phyloP scores from a whole-genome alignment of 2,888 invertebrate species.

The Lutraria lutraria region DNA sequence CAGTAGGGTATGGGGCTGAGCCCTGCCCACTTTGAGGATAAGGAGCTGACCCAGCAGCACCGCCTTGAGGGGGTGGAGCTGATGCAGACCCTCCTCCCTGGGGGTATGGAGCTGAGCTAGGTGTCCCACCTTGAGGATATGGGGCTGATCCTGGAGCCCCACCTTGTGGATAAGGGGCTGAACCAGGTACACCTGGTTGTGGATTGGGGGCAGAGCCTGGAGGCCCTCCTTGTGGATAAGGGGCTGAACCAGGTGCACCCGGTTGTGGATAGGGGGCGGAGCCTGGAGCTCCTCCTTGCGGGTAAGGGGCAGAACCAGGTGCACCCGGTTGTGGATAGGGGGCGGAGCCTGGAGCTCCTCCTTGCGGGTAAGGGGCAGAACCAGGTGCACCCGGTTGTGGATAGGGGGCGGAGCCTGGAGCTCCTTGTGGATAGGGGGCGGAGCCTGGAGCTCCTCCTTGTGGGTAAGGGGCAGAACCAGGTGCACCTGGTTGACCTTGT shows the following conservation, averaged over 20 bases:
- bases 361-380: neutral
- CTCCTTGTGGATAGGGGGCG: slow-evolving; percentile 46
- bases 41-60: slow-evolving; percentile 25
- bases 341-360: neutral
- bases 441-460: slow-evolving; percentile 33
- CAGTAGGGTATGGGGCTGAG: slow-evolving; percentile 45
- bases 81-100: slow-evolving; percentile 23
- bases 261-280: slow-evolving; percentile 45
- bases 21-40: slow-evolving; percentile 34
- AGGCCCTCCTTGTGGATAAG: slow-evolving; percentile 29
- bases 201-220: slow-evolving; percentile 46
- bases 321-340: slow-evolving; percentile 34
- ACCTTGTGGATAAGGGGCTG: slow-evolving; percentile 47
- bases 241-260: slow-evolving; percentile 27
- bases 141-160: slow-evolving; percentile 19
- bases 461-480: neutral
- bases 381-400: slow-evolving; percentile 27
- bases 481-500: neutral
- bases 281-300: slow-evolving; percentile 4
- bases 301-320: neutral
- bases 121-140: slow-evolving; percentile 37
- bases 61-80: slow-evolving; percentile 40
- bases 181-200: slow-evolving; percentile 40
- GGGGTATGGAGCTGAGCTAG: slow-evolving; percentile 39
- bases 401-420: slow-evolving; percentile 37